A percentile compares a stretch with the other conserved stretches of the same genome.
Conservation (phyloP, 2,113 vertebrate species). For the Dromiciops gliroides region DNA sequence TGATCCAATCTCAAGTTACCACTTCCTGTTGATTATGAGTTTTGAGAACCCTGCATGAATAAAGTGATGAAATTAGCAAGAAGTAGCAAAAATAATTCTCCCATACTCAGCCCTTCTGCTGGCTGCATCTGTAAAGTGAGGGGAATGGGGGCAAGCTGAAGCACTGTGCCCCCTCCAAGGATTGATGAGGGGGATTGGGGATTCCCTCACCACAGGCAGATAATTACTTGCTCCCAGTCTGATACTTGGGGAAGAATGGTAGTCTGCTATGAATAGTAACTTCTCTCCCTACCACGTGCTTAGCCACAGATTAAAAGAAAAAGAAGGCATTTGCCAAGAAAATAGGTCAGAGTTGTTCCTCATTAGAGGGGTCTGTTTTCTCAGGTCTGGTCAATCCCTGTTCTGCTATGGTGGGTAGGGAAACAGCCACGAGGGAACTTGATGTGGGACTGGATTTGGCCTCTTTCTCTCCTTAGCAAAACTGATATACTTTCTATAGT, state of each 20-base stretch:
- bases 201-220: conserved; percentile 29
- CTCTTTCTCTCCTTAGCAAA: neutral
- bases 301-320: neutral
- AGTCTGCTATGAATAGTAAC: conserved; percentile 57
- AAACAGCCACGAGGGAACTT: neutral
- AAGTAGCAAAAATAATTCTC: conserved; percentile 76
- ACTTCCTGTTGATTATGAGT: conserved; percentile 76
- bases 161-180: conserved; percentile 21
- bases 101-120: conserved; percentile 74
- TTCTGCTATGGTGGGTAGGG: neutral
- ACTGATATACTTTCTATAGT: neutral
- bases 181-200: conserved; percentile 35
- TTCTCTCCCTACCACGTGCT: neutral
- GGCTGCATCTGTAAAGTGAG: conserved; percentile 65
- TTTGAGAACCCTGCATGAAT: conserved; percentile 67
- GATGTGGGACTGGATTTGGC: neutral
- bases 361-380: neutral
- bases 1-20: conserved; percentile 74
- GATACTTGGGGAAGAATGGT: conserved; percentile 12
- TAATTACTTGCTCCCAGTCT: conserved; percentile 53
- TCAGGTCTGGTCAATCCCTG: neutral
- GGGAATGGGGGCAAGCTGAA: conserved; percentile 54
- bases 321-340: conserved; percentile 39
- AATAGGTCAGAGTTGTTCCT: conserved; percentile 23
- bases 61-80: conserved; percentile 75